phyloP scores from a whole-genome alignment of 2,888 invertebrate species.

The Pseudococcus longispinus region DNA sequence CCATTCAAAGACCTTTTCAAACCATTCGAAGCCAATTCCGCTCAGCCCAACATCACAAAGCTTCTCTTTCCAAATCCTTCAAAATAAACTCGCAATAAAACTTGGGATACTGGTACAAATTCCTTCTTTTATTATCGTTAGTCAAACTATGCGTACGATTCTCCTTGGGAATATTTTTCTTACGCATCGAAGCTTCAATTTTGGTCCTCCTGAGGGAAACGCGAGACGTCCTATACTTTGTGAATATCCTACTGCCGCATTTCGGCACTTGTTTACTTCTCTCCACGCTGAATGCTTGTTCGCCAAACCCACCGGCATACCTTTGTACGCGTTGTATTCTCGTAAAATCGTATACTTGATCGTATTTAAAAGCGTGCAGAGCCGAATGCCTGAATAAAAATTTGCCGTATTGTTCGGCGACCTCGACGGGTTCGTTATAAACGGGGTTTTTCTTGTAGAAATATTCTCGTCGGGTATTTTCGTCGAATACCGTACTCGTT shows the following conservation, averaged over 20 bases:
- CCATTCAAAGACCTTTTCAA: too few relatives aligned
- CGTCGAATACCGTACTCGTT: neutral
- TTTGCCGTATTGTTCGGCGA: neutral
- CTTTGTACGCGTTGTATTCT: neutral
- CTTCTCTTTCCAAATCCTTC: constrained; percentile 43
- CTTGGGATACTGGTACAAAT: constrained; percentile 47
- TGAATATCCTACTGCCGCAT: constrained; percentile 26
- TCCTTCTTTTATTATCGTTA: neutral
- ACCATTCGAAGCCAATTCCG: too few relatives aligned
- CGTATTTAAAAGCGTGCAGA: constrained; percentile 33
- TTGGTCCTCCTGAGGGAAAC: neutral
- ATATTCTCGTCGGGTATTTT: constrained; percentile 61
- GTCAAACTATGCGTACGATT: neutral
- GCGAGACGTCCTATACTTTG: neutral
- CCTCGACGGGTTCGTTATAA: neutral
- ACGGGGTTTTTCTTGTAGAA: constrained; percentile 49
- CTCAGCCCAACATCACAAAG: too few relatives aligned
- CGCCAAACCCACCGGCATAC: neutral
- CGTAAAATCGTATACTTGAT: constrained; percentile 12
- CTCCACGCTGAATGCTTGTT: neutral
- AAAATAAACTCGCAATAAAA: constrained; percentile 40
- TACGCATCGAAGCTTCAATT: constrained; percentile 22
- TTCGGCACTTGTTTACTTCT: neutral
- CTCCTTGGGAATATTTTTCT: constrained; percentile 17
- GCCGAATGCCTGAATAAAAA: constrained; percentile 43